Percentiles rank a stretch among this genome's conserved stretches.
Conservation (phyloP, 1,140 invertebrate genomes). For the Eufriesea mexicana region DNA sequence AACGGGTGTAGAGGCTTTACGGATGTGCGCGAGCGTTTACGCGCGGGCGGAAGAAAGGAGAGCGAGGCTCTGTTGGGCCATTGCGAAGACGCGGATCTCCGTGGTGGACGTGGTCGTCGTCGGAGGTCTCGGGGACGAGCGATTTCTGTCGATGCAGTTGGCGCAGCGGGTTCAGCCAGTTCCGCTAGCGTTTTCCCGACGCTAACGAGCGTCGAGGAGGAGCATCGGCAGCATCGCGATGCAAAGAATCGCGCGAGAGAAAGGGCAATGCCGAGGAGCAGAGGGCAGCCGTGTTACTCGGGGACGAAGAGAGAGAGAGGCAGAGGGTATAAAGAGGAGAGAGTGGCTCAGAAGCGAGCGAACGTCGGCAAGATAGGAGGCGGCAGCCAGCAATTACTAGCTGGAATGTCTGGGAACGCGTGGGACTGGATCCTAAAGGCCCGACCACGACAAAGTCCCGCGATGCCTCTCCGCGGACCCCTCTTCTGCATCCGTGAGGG, state of each 20-base stretch:
- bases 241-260: constrained; percentile 64
- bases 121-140: constrained; percentile 4
- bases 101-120: no score
- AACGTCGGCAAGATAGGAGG: constrained; percentile 75
- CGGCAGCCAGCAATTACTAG: constrained; percentile 80
- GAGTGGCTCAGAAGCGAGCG: constrained; percentile 67
- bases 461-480: constrained; percentile 33
- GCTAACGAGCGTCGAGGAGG: constrained; percentile 63
- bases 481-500: constrained; percentile 37
- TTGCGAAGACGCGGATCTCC: not conserved
- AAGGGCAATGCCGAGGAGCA: constrained; percentile 66
- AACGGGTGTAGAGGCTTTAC: no score
- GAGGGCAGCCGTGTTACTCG: constrained; percentile 67
- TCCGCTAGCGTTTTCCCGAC: constrained; percentile 49
- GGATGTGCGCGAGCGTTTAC: no score
- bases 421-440: constrained; percentile 77
- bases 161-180: constrained; percentile 17
- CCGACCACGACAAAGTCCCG: constrained; percentile 70
- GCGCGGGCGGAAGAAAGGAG: constrained; percentile 29
- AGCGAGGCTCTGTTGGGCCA: no score
- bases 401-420: constrained; percentile 80
- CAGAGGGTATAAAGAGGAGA: constrained; percentile 13
- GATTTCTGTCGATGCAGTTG: constrained; percentile 45
- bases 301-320: constrained; percentile 33
- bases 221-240: constrained; percentile 65